Conservation (phyloP, 2,888 invertebrate species). For the Crocallis elinguaria region DNA sequence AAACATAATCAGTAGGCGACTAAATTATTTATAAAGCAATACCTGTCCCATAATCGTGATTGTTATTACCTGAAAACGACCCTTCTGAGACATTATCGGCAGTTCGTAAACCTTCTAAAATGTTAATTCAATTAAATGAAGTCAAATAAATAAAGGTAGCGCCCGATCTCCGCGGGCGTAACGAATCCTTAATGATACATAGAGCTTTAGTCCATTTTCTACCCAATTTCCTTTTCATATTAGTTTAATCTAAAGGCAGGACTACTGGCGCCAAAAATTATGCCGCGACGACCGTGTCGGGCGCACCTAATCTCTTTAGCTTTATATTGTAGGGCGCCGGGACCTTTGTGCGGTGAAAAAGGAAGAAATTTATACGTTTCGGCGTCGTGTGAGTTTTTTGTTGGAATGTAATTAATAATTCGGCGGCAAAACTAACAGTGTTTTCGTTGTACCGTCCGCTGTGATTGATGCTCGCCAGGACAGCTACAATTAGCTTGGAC, state of each 20-base stretch:
- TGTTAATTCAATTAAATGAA: conserved; percentile 82
- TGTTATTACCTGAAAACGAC: conserved; percentile 73
- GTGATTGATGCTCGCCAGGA: conserved; percentile 74
- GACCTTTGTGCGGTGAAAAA: conserved; percentile 83
- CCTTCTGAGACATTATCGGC: conserved; percentile 72
- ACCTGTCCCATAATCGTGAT: conserved; percentile 72
- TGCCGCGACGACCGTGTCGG: conserved; percentile 80
- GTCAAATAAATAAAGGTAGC: conserved; percentile 78
- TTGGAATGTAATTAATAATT: conserved; percentile 85
- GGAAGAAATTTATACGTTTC: conserved; percentile 85
- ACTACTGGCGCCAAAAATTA: conserved; percentile 85
- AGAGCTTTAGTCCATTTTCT: conserved; percentile 82
- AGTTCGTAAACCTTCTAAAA: conserved; percentile 77
- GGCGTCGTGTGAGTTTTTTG: conserved; percentile 83
- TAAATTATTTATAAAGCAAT: conserved; percentile 63
- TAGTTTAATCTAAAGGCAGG: conserved; percentile 84
- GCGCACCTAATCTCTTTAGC: conserved; percentile 81
- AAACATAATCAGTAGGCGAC: conserved; percentile 27
- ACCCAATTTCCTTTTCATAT: conserved; percentile 85
- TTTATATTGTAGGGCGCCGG: conserved; percentile 76
- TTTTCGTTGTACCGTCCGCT: conserved; percentile 76
- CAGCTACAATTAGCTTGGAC: conserved; percentile 61
- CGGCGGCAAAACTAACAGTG: conserved; percentile 86
- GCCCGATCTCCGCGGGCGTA: conserved; percentile 69
- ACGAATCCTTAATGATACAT: conserved; percentile 83